Evolutionary conservation across 2,113 vertebrate species (phyloP).

Genomic region (Heliornis fulica): DNA sequence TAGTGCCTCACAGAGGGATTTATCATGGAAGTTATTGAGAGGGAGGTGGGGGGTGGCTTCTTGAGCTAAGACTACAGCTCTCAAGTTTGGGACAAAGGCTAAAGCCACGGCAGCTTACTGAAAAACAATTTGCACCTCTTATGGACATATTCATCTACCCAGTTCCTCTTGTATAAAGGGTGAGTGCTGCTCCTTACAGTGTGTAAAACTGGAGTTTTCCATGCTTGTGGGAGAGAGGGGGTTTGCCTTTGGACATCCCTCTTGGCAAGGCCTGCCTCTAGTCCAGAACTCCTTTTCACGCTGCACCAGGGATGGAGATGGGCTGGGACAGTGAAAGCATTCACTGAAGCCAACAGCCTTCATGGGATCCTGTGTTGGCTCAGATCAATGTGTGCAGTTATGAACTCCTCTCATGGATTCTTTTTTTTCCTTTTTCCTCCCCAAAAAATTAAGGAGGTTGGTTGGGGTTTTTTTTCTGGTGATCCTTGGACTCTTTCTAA

Average conservation of each 20-base stretch:
- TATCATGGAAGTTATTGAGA: not conserved
- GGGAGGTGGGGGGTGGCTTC: not conserved
- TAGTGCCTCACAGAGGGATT: not conserved
- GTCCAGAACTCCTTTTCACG: not conserved
- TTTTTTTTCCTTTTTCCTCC: not conserved
- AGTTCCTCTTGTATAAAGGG: not conserved
- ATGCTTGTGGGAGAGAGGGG: not conserved
- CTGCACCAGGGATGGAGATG: not conserved
- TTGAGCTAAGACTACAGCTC: not conserved
- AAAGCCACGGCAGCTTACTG: not conserved
- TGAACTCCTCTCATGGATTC: not conserved
- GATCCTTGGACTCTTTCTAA: not conserved
- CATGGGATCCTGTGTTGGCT: not conserved
- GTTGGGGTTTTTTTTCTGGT: not conserved
- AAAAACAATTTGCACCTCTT: not conserved
- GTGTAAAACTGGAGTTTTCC: not conserved
- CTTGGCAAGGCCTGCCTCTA: not conserved
- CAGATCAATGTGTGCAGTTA: not conserved
- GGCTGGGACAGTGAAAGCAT: not conserved
- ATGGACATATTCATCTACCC: fast-evolving
- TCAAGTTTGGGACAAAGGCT: not conserved
- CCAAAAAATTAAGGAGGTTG: not conserved
- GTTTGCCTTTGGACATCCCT: not conserved
- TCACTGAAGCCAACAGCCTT: not conserved
- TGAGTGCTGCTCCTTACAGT: fast-evolving